Percentiles rank a stretch among this genome's conserved stretches.
phyloP scores from a whole-genome alignment of 2,888 invertebrate species.

The Luperina nickerlii region DNA sequence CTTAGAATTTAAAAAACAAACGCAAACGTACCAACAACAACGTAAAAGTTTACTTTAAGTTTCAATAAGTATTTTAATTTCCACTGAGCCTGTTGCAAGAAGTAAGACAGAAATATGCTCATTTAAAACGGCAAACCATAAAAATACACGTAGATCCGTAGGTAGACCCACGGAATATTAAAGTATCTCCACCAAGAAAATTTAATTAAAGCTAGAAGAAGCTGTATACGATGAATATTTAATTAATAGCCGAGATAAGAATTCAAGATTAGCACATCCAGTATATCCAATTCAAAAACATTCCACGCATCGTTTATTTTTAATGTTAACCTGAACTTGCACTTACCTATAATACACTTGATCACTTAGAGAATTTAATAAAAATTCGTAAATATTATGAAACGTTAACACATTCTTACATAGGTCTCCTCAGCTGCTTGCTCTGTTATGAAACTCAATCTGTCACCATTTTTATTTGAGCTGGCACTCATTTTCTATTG shows the following conservation, averaged over 20 bases:
- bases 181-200: neutral
- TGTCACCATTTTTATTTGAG: slow-evolving; percentile 38
- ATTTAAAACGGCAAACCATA: neutral
- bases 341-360: slow-evolving; percentile 36
- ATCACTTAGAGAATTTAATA: slow-evolving; percentile 26
- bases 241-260: neutral
- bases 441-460: slow-evolving; percentile 46
- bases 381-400: slow-evolving; percentile 20
- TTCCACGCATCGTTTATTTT: neutral
- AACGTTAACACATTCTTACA: slow-evolving; percentile 52
- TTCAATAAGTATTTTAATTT: neutral
- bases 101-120: neutral
- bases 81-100: neutral
- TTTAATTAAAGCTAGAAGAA: neutral
- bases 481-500: slow-evolving; percentile 48
- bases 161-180: neutral
- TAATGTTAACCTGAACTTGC: neutral
- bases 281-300: neutral
- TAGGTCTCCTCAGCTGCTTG: slow-evolving; percentile 30
- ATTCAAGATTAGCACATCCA: neutral
- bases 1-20: neutral
- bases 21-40: neutral
- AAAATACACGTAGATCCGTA: too few relatives aligned
- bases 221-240: neutral
- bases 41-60: neutral